Percentiles rank a stretch among this genome's conserved stretches.
Conservation (phyloP, 2,888 invertebrate species). For the Watsonalla binaria region DNA sequence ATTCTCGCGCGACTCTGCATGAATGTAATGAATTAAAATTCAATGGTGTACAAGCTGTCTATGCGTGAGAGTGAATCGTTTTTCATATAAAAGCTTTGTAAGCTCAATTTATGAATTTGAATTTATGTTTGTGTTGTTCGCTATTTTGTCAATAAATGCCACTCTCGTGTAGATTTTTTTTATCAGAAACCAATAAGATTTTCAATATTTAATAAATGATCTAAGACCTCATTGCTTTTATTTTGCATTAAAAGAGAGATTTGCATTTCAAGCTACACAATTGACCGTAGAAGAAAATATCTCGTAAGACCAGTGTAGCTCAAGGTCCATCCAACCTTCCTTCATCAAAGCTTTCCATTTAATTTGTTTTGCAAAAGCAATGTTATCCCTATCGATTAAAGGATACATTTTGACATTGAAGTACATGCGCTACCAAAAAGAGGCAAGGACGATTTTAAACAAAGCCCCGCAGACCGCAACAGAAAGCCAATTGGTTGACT, state of each 20-base stretch:
- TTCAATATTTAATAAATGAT: not conserved
- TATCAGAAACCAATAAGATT: slow-evolving; percentile 37
- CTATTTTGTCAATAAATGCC: slow-evolving; percentile 12
- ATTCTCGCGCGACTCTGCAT: slow-evolving; percentile 73
- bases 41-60: slow-evolving; percentile 58
- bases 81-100: slow-evolving; percentile 44
- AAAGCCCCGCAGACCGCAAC: slow-evolving; percentile 39
- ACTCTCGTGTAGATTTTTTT: slow-evolving; percentile 3
- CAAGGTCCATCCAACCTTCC: slow-evolving; percentile 54
- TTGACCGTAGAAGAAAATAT: slow-evolving; percentile 46
- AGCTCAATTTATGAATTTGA: slow-evolving; percentile 8
- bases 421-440: slow-evolving; percentile 43
- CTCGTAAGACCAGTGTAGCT: slow-evolving; percentile 43
- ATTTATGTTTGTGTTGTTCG: slow-evolving; percentile 9
- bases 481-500: slow-evolving; percentile 19
- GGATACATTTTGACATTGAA: slow-evolving; percentile 41
- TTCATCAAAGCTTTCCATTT: slow-evolving; percentile 42
- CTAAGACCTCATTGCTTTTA: not conserved
- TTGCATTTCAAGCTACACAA: slow-evolving; percentile 30
- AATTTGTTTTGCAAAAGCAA: slow-evolving; percentile 25
- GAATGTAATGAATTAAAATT: slow-evolving; percentile 77
- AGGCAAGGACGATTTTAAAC: slow-evolving; percentile 36
- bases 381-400: slow-evolving; percentile 53
- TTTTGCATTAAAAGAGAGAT: slow-evolving; percentile 10
- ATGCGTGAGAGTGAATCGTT: slow-evolving; percentile 54